Base-by-base conservation (phyloP, 2,888 invertebrate genomes). In the Cataglyphis altisquamis region DNA sequence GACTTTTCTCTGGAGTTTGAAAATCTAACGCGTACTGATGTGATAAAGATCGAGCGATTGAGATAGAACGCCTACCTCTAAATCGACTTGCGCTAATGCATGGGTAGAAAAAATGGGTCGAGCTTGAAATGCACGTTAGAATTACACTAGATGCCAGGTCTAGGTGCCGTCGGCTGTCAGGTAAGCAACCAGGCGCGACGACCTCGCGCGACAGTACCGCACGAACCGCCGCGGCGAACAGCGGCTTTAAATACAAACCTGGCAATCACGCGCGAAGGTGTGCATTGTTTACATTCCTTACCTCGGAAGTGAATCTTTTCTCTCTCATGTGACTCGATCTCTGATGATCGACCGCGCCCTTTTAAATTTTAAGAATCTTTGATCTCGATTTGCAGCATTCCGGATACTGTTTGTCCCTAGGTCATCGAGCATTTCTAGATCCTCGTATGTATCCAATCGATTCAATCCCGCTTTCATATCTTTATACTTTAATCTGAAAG, bases 161-260 rank as follows among this genome's bases (percentile, higher is more conserved):
- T 72, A 60, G 60, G 25, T 41, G 77, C 55, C 25, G 57, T 32
- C 18, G 18, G 57, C 21, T 81, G 83, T 63, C 32, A 15, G 55
- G 25, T 78, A 82, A 60, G 82, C 83, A 85, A 82, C 89, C 82
- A 83, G 80, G 89, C 89, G 87, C 89, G 90, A 87, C 88, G 89
- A 89, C 88, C 86, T 88, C 78, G 72, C 32, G 64, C 82, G 52
- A 52, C 77, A 77, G 89, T 89, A 82, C 39, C 80, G 83, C 74
- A 86, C 80, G 81, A 88, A 89, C 89, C 72, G 74, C 78, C 88
- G 89, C 52, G 83, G 72, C 81, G 89, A 86, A 82, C 86, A 86
- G 89, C 84, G 82, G 75, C 52, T 52, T 41, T 32, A 41, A 15
- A 68, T 36, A 3, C 18, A 12, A 39, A 68, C 10, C 66, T 88